phyloP scores from a whole-genome alignment of 92 coral and sea anemone genomes.

The Montipora capitata region DNA sequence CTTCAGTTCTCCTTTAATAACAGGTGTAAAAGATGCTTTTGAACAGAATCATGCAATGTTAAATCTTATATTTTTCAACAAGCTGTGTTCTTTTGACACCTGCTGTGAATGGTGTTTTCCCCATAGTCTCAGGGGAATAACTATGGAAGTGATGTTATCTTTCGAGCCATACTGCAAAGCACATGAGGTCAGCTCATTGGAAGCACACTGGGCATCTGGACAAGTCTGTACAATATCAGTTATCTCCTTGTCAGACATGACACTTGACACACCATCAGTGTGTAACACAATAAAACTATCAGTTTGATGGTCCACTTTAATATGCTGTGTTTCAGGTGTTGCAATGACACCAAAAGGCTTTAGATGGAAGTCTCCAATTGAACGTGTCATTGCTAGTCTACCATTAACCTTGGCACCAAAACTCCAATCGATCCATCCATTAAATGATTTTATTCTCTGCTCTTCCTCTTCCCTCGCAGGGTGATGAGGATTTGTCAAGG shows the following conservation, averaged over 20 bases:
- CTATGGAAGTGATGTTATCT: slow-evolving; percentile 92
- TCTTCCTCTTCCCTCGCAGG: slow-evolving; percentile 87
- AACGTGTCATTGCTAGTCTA: slow-evolving; percentile 95
- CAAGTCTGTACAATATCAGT: slow-evolving; percentile 84
- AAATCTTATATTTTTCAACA: slow-evolving; percentile 80
- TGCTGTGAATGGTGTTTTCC: slow-evolving; percentile 42
- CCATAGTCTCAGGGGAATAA: slow-evolving; percentile 93
- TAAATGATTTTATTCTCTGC: slow-evolving; percentile 74
- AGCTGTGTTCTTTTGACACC: slow-evolving; percentile 56
- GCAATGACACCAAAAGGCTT: slow-evolving; percentile 95
- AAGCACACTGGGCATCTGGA: slow-evolving; percentile 88
- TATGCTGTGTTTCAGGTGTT: slow-evolving; percentile 79
- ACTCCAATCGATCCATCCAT: slow-evolving; percentile 91
- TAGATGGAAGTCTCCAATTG: slow-evolving; percentile 94
- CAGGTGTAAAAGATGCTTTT: neutral
- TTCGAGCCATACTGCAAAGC: slow-evolving; percentile 96
- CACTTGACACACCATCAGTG: slow-evolving; percentile 95
- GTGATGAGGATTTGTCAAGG: slow-evolving; percentile 90
- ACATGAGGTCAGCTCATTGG: slow-evolving; percentile 86
- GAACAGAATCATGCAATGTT: slow-evolving; percentile 20
- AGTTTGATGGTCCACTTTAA: slow-evolving; percentile 77
- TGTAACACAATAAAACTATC: slow-evolving; percentile 90
- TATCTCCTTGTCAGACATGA: slow-evolving; percentile 88
- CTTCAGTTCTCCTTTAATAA: too few species aligned
- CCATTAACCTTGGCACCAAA: slow-evolving; percentile 92